A percentile compares a stretch with the other conserved stretches of the same genome.
phyloP scores from a whole-genome alignment of 1,140 invertebrate species.

The Aphidius gifuensis region DNA sequence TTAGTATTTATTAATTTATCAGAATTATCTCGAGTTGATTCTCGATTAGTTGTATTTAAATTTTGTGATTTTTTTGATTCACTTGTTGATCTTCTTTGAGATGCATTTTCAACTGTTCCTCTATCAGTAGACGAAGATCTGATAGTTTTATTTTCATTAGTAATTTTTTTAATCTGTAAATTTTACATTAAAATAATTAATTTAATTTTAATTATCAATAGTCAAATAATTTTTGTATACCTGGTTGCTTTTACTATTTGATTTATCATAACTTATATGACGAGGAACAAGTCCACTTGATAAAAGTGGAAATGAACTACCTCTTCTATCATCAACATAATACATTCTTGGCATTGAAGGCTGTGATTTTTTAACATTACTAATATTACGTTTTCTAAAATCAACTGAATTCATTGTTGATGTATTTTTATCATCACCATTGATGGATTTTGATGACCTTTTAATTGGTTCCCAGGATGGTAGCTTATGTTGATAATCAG shows the following conservation, averaged over 20 bases:
- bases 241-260: too few relatives aligned
- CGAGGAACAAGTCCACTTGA: constrained; percentile 52
- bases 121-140: not conserved
- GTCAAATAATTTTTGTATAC: too few relatives aligned
- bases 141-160: too few relatives aligned
- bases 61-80: constrained; percentile 21
- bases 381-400: constrained; percentile 59
- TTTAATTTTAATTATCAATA: too few relatives aligned
- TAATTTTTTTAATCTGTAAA: too few relatives aligned
- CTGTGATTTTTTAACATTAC: constrained; percentile 54
- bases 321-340: constrained; percentile 49
- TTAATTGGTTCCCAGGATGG: constrained; percentile 33
- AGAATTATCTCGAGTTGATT: too few relatives aligned
- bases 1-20: too few relatives aligned
- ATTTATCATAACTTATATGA: constrained; percentile 19
- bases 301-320: constrained; percentile 47
- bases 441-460: constrained; percentile 25
- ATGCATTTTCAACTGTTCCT: not conserved
- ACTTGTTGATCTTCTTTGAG: constrained; percentile 4
- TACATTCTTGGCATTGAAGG: constrained; percentile 51
- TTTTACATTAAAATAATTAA: too few relatives aligned
- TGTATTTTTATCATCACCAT: not conserved
- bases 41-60: too few relatives aligned
- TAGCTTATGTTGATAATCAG: constrained; percentile 27
- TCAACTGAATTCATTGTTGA: constrained; percentile 38